Conservation (phyloP, 2,888 invertebrate species). For the Hypercompe scribonia region DNA sequence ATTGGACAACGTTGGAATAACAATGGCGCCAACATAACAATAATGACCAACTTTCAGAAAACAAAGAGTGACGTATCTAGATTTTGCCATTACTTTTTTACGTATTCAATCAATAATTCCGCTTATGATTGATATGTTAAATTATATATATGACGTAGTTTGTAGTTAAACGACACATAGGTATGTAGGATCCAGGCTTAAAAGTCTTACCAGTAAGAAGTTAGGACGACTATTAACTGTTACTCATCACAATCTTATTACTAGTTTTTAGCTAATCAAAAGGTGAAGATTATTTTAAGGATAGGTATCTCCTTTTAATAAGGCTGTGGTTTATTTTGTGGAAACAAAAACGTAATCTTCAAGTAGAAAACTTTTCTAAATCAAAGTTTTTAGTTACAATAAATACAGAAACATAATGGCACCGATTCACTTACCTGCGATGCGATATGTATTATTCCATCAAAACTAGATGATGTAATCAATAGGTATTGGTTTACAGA, state of each 20-base stretch:
- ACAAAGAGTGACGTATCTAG: conserved; percentile 49
- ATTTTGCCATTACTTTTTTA: conserved; percentile 39
- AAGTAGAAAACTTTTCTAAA: no score
- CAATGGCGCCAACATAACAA: conserved; percentile 29
- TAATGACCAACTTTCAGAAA: conserved; percentile 47
- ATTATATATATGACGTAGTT: neutral
- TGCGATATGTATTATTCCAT: no score
- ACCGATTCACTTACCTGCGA: no score
- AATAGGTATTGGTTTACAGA: no score
- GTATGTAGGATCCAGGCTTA: neutral
- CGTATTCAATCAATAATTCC: conserved; percentile 22
- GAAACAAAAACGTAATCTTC: no score
- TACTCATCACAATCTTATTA: neutral
- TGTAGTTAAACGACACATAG: neutral
- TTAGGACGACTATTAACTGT: neutral
- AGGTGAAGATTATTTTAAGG: neutral
- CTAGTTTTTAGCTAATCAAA: neutral
- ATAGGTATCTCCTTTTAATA: no score
- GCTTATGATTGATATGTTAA: conserved; percentile 1
- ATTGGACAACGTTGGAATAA: conserved; percentile 23
- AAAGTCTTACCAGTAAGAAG: neutral
- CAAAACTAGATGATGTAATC: no score
- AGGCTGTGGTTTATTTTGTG: no score
- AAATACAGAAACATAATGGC: no score
- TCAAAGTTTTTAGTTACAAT: no score